Evolutionary conservation across 2,888 invertebrate genomes (phyloP), one percentile per base, ranked within the genome.

Genomic region (Zonitis immaculata): DNA sequence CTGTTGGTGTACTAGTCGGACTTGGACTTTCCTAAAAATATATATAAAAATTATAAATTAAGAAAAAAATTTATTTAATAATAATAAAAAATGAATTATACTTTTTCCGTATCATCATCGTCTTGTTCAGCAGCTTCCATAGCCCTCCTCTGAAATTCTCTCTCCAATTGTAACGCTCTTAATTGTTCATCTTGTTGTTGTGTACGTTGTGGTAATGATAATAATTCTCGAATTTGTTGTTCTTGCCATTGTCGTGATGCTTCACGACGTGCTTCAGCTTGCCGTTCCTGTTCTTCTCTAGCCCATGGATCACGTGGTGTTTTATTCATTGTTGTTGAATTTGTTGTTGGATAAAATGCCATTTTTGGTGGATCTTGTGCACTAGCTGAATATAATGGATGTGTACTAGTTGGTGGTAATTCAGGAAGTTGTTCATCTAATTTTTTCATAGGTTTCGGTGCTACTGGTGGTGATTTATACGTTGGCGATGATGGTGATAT

Each of bases 71-170:
- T n/a, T n/a, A n/a, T n/a, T n/a, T n/a, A n/a, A n/a, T n/a, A n/a
- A n/a, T n/a, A n/a, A n/a, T n/a, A n/a, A n/a, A n/a, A n/a, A n/a
- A n/a, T n/a, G n/a, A n/a, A n/a, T n/a, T n/a, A n/a, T 70, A 87
- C 79, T 71, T 85, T 78, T 72, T 86, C 79, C 67, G 81, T 79
- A 47, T 88, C 88, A 47, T 88, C 88, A 49, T 86, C 88, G 64
- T 84, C 87, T 58, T 83, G 83, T 60, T 80, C 84, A 52, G 81
- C 83, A 27, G 82, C 81, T 76, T 93, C 91, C 69, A 89, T 87
- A 3, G 94, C 95, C 44, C 96, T 80, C 46, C 92, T 82, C 72
- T 96, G 95, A 74, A 97, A 97, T 76, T 97, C 96, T 55, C 91
- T 81, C 72, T 97, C 96, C n/a, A 96, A 78, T 60, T 89, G 87